A percentile compares a stretch with the other conserved stretches of the same genome.
Conservation (phyloP, 1,140 invertebrate species). For the Gryllus bimaculatus region DNA sequence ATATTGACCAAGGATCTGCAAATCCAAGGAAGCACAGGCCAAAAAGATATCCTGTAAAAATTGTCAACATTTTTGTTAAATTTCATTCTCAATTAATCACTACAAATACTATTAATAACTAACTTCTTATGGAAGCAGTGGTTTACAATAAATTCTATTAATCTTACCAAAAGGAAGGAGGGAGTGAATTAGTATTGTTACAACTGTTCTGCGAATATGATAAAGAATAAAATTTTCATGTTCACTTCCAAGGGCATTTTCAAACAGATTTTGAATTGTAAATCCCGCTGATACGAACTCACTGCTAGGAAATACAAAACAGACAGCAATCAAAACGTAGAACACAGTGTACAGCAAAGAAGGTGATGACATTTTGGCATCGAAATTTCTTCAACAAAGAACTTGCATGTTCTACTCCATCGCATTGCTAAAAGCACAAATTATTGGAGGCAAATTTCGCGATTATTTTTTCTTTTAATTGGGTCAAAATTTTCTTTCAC, state of each 20-base stretch:
- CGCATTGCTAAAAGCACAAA: too few relatives aligned
- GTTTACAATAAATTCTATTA: background rate
- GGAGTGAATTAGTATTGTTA: constrained; percentile 57
- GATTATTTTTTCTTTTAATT: too few relatives aligned
- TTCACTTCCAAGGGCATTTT: constrained; percentile 53
- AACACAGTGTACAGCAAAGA: constrained; percentile 48
- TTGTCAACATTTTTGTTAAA: background rate
- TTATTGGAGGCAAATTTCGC: too few relatives aligned
- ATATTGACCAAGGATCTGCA: background rate
- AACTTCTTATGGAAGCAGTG: background rate
- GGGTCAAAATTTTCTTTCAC: too few relatives aligned
- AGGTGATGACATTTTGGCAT: background rate
- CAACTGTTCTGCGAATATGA: constrained; percentile 55
- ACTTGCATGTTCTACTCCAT: too few relatives aligned
- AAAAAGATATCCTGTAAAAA: constrained; percentile 22
- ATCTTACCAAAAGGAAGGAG: constrained; percentile 49
- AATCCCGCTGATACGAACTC: constrained; percentile 66
- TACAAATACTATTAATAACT: background rate
- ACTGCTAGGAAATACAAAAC: constrained; percentile 61
- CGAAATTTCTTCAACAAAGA: background rate
- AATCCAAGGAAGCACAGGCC: constrained; percentile 18
- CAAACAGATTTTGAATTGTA: constrained; percentile 57
- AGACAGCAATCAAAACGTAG: constrained; percentile 55
- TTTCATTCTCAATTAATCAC: background rate
- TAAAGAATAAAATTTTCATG: constrained; percentile 58